Conservation (phyloP, 2,113 vertebrate species). For the Ochotona princeps region DNA sequence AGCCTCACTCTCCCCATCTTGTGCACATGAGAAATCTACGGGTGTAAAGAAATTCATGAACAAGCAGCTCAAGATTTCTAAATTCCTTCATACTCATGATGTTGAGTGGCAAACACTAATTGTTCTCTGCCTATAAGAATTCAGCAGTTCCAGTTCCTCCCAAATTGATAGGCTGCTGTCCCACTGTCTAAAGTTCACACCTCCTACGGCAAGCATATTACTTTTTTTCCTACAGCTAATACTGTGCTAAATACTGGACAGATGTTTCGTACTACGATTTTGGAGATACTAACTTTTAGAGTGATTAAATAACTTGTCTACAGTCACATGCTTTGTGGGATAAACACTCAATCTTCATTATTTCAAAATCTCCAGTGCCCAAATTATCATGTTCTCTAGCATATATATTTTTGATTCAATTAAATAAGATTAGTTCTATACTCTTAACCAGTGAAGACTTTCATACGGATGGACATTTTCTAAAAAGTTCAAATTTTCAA, state of each 20-base stretch:
- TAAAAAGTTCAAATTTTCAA: background rate
- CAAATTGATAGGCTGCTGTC: background rate
- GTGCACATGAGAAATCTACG: conserved; percentile 79
- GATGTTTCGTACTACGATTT: background rate
- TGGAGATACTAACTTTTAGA: background rate
- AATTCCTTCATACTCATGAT: conserved; percentile 77
- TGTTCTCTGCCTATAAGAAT: background rate
- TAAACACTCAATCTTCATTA: background rate
- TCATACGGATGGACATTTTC: background rate
- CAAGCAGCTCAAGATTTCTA: conserved; percentile 58
- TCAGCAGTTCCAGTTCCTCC: background rate
- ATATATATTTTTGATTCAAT: background rate
- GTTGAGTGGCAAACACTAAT: background rate
- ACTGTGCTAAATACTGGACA: background rate
- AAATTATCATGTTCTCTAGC: background rate
- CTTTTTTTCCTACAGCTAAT: background rate
- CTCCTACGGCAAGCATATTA: background rate
- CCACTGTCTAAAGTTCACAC: background rate
- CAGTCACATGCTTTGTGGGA: background rate
- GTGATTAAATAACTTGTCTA: background rate
- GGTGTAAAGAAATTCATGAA: conserved; percentile 62
- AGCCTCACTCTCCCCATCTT: conserved; percentile 79
- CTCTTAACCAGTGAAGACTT: background rate
- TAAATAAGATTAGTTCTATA: conserved; percentile 21
- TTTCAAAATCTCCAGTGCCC: background rate